Evolutionary conservation across 2,888 invertebrate genomes (phyloP).

Genomic region (Agrotis puta): DNA sequence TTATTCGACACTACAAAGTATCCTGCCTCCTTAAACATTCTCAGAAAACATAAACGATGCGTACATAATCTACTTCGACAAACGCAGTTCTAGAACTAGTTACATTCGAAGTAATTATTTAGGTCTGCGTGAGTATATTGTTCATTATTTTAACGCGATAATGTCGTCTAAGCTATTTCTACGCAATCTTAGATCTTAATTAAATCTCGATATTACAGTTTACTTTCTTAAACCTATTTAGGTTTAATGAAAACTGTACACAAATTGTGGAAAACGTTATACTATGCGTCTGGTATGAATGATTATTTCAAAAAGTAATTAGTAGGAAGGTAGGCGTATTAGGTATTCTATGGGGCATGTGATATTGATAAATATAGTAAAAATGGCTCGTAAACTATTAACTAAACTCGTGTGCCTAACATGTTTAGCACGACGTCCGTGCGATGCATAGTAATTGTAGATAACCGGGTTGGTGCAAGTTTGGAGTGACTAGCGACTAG

Average conservation of each 20-base stretch:
- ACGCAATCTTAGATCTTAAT: conserved; percentile 67
- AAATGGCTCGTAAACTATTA: conserved; percentile 64
- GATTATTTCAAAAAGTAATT: background rate
- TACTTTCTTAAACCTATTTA: conserved; percentile 61
- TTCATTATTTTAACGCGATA: conserved; percentile 69
- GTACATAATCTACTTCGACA: conserved; percentile 44
- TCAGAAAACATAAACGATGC: conserved; percentile 56
- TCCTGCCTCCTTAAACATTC: conserved; percentile 50
- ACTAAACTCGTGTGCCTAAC: conserved; percentile 68
- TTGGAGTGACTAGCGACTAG: conserved; percentile 43
- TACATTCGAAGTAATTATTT: conserved; percentile 63
- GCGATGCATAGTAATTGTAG: conserved; percentile 72
- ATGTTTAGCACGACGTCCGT: conserved; percentile 65
- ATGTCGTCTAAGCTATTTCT: conserved; percentile 67
- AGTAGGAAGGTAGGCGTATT: conserved; percentile 12
- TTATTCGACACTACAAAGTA: conserved; percentile 65
- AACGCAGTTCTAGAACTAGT: conserved; percentile 52
- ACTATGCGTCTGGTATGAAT: conserved; percentile 21
- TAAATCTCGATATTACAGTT: conserved; percentile 66
- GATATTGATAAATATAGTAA: conserved; percentile 59
- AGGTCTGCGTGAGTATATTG: conserved; percentile 61
- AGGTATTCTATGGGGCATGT: conserved; percentile 50
- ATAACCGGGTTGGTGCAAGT: conserved; percentile 60
- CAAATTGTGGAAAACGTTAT: conserved; percentile 40
- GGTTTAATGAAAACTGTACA: conserved; percentile 59